Base-by-base conservation (phyloP, 2,888 invertebrate species). In the Eristalis tenax region DNA sequence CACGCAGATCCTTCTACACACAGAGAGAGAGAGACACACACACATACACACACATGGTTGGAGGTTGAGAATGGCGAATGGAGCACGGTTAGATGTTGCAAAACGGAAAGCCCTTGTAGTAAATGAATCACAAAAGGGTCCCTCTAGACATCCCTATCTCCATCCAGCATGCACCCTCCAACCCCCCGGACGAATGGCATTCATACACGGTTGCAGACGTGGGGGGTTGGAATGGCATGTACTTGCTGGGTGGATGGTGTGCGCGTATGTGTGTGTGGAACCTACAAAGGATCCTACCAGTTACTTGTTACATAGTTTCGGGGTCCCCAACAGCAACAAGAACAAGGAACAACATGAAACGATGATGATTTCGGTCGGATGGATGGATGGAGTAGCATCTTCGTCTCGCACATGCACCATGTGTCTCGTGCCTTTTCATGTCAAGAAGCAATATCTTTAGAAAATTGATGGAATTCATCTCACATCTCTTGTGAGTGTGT, bases 361-460 rank as follows among this genome's bases (percentile, higher is more conserved):
- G 26, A 26, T 28, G 43, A 43, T n/a, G 15, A 4, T 4, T n/a
- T 15, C 3, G 1, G 43, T 4, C 1, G n/a, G 8, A 18, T 73
- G 28, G n/a, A 56, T 38, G 64, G 22, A 0, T 32, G 32, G 32
- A 6, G 32, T 0, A 6, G 15, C 59, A 66, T 61, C 78, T 78
- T 78, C 78, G 63, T 50, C 43, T 76, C 57, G 22, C 59, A 74
- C 68, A 81, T 73, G 57, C 61, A 76, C 38, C n/a, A 15, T 50
- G 50, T 50, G 50, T 50, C 50, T 10, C 11, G 4, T 81, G 73
- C 59, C 81, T 85, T 81, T 85, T 85, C 73, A 69, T 77, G 76
- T 85, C 73, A 85, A 85, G 81, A 77, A 77, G 81, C 81, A 81
- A 85, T 73, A 77, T 85, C 81, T 77, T 81, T 81, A 68, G 68